These are phyloP conservation scores for Catagonus wagneri DNA, from an alignment of 2,113 vertebrate species.

Conservation along the genomic window DNA sequence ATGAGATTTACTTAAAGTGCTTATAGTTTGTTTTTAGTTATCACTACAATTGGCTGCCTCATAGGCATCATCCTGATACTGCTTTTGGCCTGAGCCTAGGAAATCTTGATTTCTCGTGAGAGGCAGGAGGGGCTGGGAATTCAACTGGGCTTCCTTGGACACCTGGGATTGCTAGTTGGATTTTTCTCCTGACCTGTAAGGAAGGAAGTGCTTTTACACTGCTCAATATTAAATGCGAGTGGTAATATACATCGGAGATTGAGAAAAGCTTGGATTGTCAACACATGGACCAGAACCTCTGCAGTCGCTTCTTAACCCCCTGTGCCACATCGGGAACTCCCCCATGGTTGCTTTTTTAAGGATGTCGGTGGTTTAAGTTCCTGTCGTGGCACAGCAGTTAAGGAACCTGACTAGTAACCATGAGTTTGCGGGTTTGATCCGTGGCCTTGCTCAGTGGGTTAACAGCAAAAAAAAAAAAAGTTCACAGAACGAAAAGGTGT, in stretches of 20 bases:
- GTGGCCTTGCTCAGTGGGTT: too few relatives aligned
- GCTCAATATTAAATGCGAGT: neutral
- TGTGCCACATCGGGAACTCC: too few relatives aligned
- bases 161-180: neutral
- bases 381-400: too few relatives aligned
- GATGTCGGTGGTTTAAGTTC: neutral
- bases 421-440: too few relatives aligned
- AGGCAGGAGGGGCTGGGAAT: neutral
- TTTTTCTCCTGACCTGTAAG: neutral
- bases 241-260: accelerated
- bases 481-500: neutral
- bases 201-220: neutral
- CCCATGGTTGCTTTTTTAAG: neutral
- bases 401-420: too few relatives aligned
- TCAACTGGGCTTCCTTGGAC: neutral
- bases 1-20: neutral
- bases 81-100: neutral
- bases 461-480: too few relatives aligned
- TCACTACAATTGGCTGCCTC: accelerated
- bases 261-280: neutral
- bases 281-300: too few relatives aligned
- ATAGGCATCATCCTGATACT: neutral
- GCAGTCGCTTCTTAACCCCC: too few relatives aligned
- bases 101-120: neutral
- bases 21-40: neutral